Evolutionary conservation across 92 coral and sea anemone genomes (phyloP), one percentile per base, ranked within the genome.

Genomic region (Phenganax marumi): DNA sequence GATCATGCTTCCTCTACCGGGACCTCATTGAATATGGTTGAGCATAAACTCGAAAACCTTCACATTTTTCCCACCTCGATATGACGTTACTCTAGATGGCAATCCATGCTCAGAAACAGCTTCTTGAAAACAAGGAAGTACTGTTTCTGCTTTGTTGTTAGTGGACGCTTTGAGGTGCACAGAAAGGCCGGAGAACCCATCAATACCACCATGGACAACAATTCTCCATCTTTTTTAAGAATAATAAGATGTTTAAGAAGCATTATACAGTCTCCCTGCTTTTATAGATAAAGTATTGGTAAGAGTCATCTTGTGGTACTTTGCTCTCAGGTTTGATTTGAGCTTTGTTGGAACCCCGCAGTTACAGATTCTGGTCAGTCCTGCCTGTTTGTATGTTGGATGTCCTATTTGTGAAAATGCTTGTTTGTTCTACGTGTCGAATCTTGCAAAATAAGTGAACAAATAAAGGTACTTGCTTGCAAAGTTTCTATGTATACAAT

Each of bases 1-100:
- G 13, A 73, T 72, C 70, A 73, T 86, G 50, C 89, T 82, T 50
- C 89, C 89, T 81, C 86, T 86, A 52, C 70, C 89, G 8, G 89
- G 75, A 49, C 85, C 89, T 72, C 85, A 22, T 74, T 49, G 84
- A 17, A 74, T 52, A 71, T 85, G 81, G 68, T 68, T 70, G 10
- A 86, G 86, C 89, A 86, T 86, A 52, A 68, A 81, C 24, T 60
- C 52, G 17, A 75, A 57, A 74, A 86, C 89, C 16, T 86, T 75
- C 33, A 86, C 76, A 81, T 86, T 86, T 60, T 86, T 86, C 52
- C 86, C 89, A 56, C 86, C 89, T 73, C 73, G 71, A 70, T 86
- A 86, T 13, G 82, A 86, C 51, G 76, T 66, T 12, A 86, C 89
- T 33, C 89, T 70, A 12, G 89, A 86, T 73, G 85, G 89, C 46